A percentile compares a stretch with the other conserved stretches of the same genome.
These are phyloP conservation scores for Onchidella celtica DNA, from an alignment of 2,888 invertebrate genomes.

Conservation along the genomic window DNA sequence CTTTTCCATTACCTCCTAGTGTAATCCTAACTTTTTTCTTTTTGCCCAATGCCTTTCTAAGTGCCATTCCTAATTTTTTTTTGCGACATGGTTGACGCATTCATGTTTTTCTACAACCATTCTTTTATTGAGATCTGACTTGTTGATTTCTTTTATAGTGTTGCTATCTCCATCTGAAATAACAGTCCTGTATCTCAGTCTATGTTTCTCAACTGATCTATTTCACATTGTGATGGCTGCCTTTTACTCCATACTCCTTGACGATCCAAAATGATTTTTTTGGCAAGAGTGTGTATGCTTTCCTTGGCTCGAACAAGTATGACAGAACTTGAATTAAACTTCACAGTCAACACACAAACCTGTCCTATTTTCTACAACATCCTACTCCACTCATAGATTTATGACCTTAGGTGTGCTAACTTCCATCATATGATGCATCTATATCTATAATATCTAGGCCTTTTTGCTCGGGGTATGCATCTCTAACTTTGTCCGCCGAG, in stretches of 20 bases:
- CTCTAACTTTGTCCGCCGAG: not conserved
- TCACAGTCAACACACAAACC: constrained; percentile 29
- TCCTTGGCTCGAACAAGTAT: constrained; percentile 4
- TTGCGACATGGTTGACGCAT: constrained; percentile 30
- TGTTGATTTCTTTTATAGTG: not conserved
- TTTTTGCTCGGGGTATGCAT: constrained; percentile 22
- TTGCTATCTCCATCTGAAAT: not conserved
- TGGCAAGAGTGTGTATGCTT: not conserved
- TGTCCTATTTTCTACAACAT: constrained; percentile 11
- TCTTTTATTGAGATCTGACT: not conserved
- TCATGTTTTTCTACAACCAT: constrained; percentile 22
- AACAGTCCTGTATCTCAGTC: constrained; percentile 11
- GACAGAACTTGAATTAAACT: constrained; percentile 28
- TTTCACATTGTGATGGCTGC: constrained; percentile 1
- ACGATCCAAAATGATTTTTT: constrained; percentile 19
- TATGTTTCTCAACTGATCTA: constrained; percentile 1
- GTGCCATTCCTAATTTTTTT: constrained; percentile 7
- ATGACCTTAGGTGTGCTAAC: constrained; percentile 22
- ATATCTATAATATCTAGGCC: constrained; percentile 8
- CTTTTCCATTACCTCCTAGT: constrained; percentile 11
- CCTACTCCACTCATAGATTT: constrained; percentile 22
- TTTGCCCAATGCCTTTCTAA: no score
- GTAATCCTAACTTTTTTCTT: not conserved
- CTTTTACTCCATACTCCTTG: constrained; percentile 29
- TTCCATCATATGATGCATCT: constrained; percentile 35